Percentiles rank a stretch among this genome's conserved stretches.
phyloP scores from a whole-genome alignment of 2,113 vertebrate species.

The Pungitius pungitius region DNA sequence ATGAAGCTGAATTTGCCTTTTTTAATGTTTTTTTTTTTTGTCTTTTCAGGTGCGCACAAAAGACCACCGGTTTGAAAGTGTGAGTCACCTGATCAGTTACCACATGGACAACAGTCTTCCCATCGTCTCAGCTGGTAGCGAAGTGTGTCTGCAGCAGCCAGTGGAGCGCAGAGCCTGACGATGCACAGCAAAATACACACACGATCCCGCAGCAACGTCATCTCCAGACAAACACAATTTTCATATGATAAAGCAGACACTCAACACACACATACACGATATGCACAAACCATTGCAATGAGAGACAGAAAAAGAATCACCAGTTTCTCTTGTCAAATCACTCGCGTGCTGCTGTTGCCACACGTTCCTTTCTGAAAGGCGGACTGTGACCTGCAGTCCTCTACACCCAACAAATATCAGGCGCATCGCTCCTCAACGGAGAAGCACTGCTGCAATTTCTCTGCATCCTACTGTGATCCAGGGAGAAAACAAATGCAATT shows the following conservation, averaged over 20 bases:
- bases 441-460: conserved; percentile 67
- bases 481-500: conserved; percentile 59
- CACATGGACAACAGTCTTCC: conserved; percentile 99
- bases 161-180: conserved; percentile 90
- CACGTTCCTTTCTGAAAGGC: conserved; percentile 43
- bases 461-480: conserved; percentile 70
- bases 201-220: conserved; percentile 17
- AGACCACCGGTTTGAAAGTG: conserved; percentile 96
- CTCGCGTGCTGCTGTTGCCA: conserved; percentile 67
- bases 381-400: conserved; percentile 63
- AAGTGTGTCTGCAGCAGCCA: conserved; percentile 95
- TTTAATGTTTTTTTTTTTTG: background rate
- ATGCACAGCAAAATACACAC: conserved; percentile 39
- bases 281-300: conserved; percentile 25
- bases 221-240: conserved; percentile 2
- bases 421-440: conserved; percentile 38
- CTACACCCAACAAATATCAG: conserved; percentile 22
- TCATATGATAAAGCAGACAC: conserved; percentile 14
- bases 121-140: conserved; percentile 96
- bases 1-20: background rate
- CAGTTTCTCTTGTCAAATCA: conserved; percentile 61
- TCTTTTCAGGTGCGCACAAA: conserved; percentile 90
- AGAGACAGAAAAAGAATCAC: conserved; percentile 41
- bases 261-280: conserved; percentile 36
- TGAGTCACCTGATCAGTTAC: conserved; percentile 98